phyloP scores from a whole-genome alignment of 1,140 invertebrate species.

The Drosophila suzukii region DNA sequence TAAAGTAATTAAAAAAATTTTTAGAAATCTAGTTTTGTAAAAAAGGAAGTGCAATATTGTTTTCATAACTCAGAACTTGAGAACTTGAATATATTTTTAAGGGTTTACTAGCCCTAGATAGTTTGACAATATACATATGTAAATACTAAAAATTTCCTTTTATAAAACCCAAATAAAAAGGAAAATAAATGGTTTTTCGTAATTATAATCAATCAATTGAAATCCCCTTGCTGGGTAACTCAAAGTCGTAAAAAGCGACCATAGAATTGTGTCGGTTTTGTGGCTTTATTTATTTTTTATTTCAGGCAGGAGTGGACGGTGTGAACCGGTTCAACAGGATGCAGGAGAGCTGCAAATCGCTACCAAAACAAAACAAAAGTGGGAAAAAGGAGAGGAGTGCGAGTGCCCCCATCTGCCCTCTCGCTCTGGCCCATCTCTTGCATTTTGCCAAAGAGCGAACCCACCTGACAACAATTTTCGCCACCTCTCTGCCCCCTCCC shows the following conservation, averaged over 20 bases:
- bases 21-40: no score
- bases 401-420: not conserved
- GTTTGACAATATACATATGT: no score
- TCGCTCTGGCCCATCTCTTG: constrained; percentile 12
- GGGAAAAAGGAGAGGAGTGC: constrained; percentile 28
- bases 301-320: constrained; percentile 17
- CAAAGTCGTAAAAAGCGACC: constrained; percentile 13
- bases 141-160: no score
- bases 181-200: no score
- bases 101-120: no score
- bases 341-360: constrained; percentile 30
- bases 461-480: constrained; percentile 71
- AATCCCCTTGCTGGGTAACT: constrained; percentile 1
- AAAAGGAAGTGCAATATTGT: no score
- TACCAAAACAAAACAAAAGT: constrained; percentile 62
- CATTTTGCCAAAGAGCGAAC: constrained; percentile 43
- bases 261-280: constrained; percentile 20
- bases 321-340: constrained; percentile 75
- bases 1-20: no score
- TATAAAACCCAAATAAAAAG: no score
- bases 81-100: no score
- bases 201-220: not conserved
- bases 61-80: no score
- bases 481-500: constrained; percentile 22
- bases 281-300: constrained; percentile 25